These are phyloP conservation scores for Phyllopteryx taeniolatus DNA, from an alignment of 2,113 vertebrate species.

Conservation along the genomic window DNA sequence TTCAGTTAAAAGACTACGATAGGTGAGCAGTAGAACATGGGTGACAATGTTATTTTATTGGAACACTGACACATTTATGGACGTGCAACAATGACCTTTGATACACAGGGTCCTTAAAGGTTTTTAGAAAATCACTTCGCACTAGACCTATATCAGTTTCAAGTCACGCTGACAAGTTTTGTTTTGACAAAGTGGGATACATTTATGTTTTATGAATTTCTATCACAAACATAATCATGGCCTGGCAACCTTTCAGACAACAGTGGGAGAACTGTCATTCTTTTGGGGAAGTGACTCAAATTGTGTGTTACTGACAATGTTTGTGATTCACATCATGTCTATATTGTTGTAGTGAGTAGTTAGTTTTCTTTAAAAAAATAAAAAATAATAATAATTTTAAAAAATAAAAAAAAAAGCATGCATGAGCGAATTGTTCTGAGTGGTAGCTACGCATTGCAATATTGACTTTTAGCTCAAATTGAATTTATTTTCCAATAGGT, in stretches of 20 bases:
- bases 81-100: constrained; percentile 13
- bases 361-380: neutral
- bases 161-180: neutral
- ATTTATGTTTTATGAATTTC: neutral
- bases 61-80: constrained; percentile 16
- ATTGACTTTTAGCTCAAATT: neutral
- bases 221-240: neutral
- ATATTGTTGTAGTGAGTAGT: neutral
- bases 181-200: neutral
- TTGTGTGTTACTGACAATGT: too few relatives aligned
- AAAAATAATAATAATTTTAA: too few relatives aligned
- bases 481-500: neutral
- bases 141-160: neutral
- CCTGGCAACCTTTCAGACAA: too few relatives aligned
- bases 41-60: neutral
- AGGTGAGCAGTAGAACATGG: neutral
- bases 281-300: too few relatives aligned
- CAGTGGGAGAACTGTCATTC: too few relatives aligned
- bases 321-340: neutral
- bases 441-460: neutral
- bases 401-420: too few relatives aligned
- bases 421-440: too few relatives aligned
- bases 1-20: constrained; percentile 34
- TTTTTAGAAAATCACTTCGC: neutral
- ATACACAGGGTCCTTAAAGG: constrained; percentile 2